A percentile compares a stretch with the other conserved stretches of the same genome.
These are phyloP conservation scores for Bugula neritina DNA, from an alignment of 2,888 invertebrate genomes.

Conservation along the genomic window DNA sequence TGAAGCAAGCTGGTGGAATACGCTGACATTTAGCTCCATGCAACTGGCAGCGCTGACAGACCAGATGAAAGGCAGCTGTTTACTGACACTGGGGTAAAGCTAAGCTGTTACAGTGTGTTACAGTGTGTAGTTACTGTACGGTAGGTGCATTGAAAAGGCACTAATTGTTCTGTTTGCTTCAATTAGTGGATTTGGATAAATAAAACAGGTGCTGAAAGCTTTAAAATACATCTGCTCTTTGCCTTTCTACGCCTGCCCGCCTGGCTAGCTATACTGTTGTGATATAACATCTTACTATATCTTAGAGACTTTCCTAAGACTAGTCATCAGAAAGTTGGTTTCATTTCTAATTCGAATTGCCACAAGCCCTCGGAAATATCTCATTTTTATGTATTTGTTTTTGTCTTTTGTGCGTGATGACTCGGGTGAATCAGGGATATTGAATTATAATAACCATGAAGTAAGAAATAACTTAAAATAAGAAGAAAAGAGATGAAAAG, in stretches of 20 bases:
- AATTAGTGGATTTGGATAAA: slow-evolving; percentile 14
- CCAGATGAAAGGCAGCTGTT: background rate
- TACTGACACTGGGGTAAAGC: background rate
- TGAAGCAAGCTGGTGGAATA: no score
- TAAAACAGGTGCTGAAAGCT: slow-evolving; percentile 5
- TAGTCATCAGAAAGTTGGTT: no score
- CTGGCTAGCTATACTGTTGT: no score
- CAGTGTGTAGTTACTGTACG: background rate
- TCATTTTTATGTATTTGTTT: background rate
- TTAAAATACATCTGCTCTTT: slow-evolving; percentile 17
- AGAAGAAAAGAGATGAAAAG: slow-evolving; percentile 22
- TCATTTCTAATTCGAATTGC: no score
- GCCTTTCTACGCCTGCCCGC: no score
- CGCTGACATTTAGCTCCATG: background rate
- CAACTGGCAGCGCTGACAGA: background rate
- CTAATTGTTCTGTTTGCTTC: background rate
- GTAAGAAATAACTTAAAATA: slow-evolving; percentile 2
- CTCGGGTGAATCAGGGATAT: background rate
- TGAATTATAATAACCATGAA: background rate
- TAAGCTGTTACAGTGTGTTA: background rate
- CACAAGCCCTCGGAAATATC: no score
- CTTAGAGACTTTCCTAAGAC: no score
- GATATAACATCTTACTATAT: no score
- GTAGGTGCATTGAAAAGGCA: background rate
- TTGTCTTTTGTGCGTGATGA: background rate